A percentile compares a stretch with the other conserved stretches of the same genome.
Evolutionary conservation across 2,888 invertebrate genomes (phyloP).

Genomic region (Eupelmus urozonus): DNA sequence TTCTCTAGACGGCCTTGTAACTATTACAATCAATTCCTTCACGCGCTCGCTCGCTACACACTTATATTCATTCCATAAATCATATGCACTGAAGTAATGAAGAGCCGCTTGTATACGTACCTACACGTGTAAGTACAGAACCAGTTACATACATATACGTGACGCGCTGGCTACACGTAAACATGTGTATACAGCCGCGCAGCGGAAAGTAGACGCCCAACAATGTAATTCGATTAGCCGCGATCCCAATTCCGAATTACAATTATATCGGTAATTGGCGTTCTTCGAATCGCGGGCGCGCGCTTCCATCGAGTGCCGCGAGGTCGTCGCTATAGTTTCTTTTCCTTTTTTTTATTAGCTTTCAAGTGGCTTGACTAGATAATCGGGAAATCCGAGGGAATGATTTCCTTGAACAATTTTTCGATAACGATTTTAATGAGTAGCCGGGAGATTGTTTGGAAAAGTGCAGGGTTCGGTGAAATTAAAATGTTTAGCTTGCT

Average conservation of each 20-base stretch:
- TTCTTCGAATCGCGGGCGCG: conserved; percentile 33
- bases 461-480: no score
- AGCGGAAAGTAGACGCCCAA: conserved; percentile 45
- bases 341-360: background rate
- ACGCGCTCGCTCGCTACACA: conserved; percentile 2
- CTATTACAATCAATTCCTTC: conserved; percentile 54
- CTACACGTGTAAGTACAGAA: no score
- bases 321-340: no score
- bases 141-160: background rate
- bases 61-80: conserved; percentile 41
- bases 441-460: no score
- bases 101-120: no score
- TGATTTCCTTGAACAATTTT: background rate
- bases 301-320: no score
- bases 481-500: no score
- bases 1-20: conserved; percentile 49
- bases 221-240: conserved; percentile 51
- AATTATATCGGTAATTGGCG: conserved; percentile 46
- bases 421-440: no score
- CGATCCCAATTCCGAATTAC: conserved; percentile 47
- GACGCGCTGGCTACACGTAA: background rate
- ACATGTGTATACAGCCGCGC: background rate
- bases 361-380: background rate
- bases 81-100: conserved; percentile 4
- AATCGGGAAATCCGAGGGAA: background rate